These are phyloP conservation scores for Masticophis lateralis DNA, from an alignment of 2,797 vertebrate species.

Conservation along the genomic window DNA sequence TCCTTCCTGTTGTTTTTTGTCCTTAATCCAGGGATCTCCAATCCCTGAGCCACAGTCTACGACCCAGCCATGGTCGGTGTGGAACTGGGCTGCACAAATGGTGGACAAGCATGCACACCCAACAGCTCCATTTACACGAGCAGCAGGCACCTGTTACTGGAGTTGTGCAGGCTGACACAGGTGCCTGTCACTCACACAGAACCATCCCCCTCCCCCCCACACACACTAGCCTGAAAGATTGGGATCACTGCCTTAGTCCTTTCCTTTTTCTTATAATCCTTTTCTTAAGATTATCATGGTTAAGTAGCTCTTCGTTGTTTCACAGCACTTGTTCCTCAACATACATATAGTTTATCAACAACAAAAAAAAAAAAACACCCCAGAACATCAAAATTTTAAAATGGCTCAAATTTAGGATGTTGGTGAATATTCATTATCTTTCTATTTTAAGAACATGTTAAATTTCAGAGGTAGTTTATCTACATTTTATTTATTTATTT, in stretches of 20 bases:
- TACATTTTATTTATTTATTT: background rate
- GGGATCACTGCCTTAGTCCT: no score
- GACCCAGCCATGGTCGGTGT: no score
- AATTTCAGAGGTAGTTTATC: background rate
- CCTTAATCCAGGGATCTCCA: no score
- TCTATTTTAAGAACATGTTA: background rate
- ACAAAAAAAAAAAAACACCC: background rate
- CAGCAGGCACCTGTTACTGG: no score
- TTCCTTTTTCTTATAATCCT: background rate
- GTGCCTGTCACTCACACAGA: no score
- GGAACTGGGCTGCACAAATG: no score
- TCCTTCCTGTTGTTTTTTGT: background rate
- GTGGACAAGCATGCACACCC: no score
- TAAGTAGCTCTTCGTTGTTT: background rate
- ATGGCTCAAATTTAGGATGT: background rate
- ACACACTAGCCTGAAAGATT: no score
- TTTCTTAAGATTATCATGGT: background rate
- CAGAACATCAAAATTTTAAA: background rate
- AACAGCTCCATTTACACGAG: no score
- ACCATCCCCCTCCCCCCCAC: no score
- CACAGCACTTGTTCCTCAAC: background rate
- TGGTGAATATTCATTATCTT: background rate
- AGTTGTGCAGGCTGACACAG: no score
- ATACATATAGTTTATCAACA: background rate
- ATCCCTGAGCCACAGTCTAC: no score